A percentile compares a stretch with the other conserved stretches of the same genome.
These are phyloP conservation scores for Ceratotherium simum DNA, from an alignment of 2,113 vertebrate genomes.

Conservation along the genomic window DNA sequence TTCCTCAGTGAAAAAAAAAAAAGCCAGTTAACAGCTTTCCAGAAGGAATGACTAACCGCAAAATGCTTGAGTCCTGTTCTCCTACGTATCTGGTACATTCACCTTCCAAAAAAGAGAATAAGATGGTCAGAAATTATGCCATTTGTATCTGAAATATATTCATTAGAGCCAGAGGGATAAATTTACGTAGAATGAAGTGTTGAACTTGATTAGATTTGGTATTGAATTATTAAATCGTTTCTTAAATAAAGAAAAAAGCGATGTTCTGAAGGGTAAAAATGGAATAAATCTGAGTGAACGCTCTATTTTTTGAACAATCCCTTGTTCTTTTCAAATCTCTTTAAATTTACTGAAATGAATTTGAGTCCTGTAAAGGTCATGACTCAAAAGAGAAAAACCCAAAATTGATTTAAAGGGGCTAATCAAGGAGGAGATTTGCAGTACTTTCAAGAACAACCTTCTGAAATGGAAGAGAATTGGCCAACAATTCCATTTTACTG, in stretches of 20 bases:
- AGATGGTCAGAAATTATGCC: background rate
- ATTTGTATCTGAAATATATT: conserved; percentile 44
- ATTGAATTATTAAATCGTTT: conserved; percentile 64
- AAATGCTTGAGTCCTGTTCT: background rate
- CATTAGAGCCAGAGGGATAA: background rate
- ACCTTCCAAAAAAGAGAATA: background rate
- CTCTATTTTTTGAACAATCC: conserved; percentile 33
- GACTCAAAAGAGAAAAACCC: conserved; percentile 80
- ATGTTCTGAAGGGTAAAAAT: background rate
- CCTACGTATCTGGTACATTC: background rate
- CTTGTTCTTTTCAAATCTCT: conserved; percentile 77
- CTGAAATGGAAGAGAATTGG: conserved; percentile 79
- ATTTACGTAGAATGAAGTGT: conserved; percentile 28
- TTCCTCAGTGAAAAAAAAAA: too few relatives aligned
- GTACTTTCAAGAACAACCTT: conserved; percentile 80
- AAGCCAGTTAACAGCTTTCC: background rate
- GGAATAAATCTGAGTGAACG: background rate
- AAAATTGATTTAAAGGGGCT: conserved; percentile 85
- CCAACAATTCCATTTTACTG: conserved; percentile 73
- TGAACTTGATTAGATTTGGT: conserved; percentile 37
- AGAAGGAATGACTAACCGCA: background rate
- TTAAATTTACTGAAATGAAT: conserved; percentile 82
- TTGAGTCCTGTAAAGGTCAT: conserved; percentile 81
- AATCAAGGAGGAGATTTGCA: conserved; percentile 80
- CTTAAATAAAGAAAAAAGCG: conserved; percentile 18